Base-by-base conservation (phyloP, 2,113 vertebrate genomes). In the Baryphthengus martii region DNA sequence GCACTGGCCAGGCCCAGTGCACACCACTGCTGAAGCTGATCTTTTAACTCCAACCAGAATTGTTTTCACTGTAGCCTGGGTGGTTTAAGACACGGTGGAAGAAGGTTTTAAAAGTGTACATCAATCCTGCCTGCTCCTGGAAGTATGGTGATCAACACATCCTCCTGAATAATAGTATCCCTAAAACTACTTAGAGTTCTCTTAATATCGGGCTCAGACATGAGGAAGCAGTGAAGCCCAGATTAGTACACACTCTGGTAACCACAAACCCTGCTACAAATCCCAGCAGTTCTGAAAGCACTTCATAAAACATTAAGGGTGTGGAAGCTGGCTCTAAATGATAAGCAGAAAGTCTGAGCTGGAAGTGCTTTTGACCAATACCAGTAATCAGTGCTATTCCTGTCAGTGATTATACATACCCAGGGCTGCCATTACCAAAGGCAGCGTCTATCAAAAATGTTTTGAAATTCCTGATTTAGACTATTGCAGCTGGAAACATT, bases 381-480 rank as follows among this genome's bases (percentile, higher is more conserved):
- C 35, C 61, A 67, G 83, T 75, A 95, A 95, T 96, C 94, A 90
- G 80, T 63, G 76, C 91, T 96, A 92, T 96, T 97, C 73, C 89
- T 92, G 84, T 81, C 84, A 8, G 33, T 87, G 94, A 93, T 95
- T 95, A 96, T 71, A 93, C 70, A 96, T 71, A 93, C 70, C 9
- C 94, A 90, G 86, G 19, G 33, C 86, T 92, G 55, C 93, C 83
- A 59, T 84, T 95, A 90, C 68, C 61, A 90, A 87, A 89, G 56
- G 56, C 76, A 87, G 52, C 6, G 8, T 68, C 86, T 92, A 67
- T 92, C 61, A 95, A 90, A 96, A 93, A 84, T 85, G 70, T 74
- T 95, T 93, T 95, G 49, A 40, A 78, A 89, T 71, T 87, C 95
- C 86, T 87, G 47, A 94, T 95, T 95, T 95, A 93, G 80, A 78